Conservation (phyloP, 1,140 invertebrate genomes). For the Trachelipus rathkii region DNA sequence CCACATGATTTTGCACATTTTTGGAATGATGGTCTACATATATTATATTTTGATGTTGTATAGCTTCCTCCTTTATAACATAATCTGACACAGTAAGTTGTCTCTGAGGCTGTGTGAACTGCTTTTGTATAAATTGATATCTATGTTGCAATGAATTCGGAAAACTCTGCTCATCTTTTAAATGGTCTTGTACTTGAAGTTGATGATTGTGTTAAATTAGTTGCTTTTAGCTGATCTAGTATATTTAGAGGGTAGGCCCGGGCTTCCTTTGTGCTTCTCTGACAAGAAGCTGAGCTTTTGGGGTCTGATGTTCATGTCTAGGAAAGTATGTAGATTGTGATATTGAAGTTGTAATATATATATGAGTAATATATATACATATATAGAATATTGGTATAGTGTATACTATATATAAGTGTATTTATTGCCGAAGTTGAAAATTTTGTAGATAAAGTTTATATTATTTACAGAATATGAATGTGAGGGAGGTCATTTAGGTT, state of each 20-base stretch:
- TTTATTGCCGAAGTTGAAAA: too few relatives aligned
- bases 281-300: slow-evolving; percentile 34
- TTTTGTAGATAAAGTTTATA: slow-evolving; percentile 29
- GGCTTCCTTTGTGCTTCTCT: too few relatives aligned
- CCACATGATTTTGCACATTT: not conserved
- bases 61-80: not conserved
- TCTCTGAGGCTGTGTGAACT: not conserved
- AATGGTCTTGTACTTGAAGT: slow-evolving; percentile 13
- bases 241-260: slow-evolving; percentile 32
- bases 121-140: slow-evolving; percentile 23
- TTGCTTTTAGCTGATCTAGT: slow-evolving; percentile 25
- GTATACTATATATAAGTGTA: too few relatives aligned
- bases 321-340: slow-evolving; percentile 25
- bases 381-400: too few relatives aligned
- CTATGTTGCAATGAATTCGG: not conserved
- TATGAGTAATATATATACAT: too few relatives aligned
- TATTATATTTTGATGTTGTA: not conserved
- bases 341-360: not conserved
- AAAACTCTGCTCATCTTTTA: slow-evolving; percentile 18
- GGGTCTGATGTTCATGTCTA: slow-evolving; percentile 35
- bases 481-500: slow-evolving; percentile 20
- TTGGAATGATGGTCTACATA: not conserved
- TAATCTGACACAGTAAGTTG: not conserved
- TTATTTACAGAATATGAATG: slow-evolving; percentile 39
- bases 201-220: slow-evolving; percentile 22